phyloP scores from a whole-genome alignment of 2,797 vertebrate genomes.

The Pseudotriccus pelzelni region DNA sequence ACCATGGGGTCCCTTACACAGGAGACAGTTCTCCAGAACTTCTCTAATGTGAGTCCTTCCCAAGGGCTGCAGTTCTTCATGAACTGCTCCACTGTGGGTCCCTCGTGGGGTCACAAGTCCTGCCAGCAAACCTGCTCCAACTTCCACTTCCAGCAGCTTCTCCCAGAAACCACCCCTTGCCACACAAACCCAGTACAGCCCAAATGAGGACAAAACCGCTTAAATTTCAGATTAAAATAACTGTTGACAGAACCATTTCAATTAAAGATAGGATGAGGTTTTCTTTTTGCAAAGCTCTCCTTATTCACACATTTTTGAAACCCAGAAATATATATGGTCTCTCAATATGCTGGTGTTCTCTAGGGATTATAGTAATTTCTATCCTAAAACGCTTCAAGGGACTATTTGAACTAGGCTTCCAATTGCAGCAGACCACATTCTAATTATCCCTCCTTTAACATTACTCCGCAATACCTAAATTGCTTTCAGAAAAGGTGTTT shows the following conservation, averaged over 20 bases:
- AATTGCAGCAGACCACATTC: conserved; percentile 15
- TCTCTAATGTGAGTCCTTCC: neutral
- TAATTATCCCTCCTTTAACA: conserved; percentile 45
- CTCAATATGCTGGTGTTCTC: neutral
- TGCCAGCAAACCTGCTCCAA: neutral
- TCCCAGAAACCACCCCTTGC: neutral
- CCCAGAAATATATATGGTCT: neutral
- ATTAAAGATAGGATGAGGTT: neutral
- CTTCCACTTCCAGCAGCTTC: neutral
- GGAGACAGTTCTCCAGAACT: neutral
- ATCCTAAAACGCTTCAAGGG: neutral
- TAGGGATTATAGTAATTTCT: neutral
- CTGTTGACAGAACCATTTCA: neutral
- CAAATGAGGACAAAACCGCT: neutral
- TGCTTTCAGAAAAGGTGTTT: conserved; percentile 48
- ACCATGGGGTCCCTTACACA: neutral
- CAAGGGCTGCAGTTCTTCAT: neutral
- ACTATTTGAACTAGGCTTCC: conserved; percentile 28
- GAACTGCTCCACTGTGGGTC: neutral
- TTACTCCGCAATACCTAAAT: conserved; percentile 37
- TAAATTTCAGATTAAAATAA: neutral
- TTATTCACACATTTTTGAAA: neutral
- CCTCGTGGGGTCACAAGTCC: neutral
- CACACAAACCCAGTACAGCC: neutral
- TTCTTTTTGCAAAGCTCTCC: neutral